phyloP scores from a whole-genome alignment of 2,888 invertebrate species.

The Poecilus cupreus region DNA sequence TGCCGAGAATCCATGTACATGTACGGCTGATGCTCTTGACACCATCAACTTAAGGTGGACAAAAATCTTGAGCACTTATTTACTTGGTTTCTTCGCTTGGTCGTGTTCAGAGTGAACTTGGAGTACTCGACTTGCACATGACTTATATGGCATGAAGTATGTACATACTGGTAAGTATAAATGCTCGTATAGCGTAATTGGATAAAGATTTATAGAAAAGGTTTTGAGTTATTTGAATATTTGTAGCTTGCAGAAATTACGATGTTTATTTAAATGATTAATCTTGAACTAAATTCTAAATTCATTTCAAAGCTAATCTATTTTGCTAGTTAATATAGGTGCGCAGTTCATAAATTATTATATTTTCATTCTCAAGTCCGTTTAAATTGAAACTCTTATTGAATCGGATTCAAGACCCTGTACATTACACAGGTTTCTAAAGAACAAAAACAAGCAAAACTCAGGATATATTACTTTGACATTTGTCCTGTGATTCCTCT shows the following conservation, averaged over 20 bases:
- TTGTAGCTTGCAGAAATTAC: background rate
- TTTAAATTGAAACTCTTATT: background rate
- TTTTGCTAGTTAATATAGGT: background rate
- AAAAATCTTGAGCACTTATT: constrained; percentile 15
- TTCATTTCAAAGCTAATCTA: background rate
- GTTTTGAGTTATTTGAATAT: constrained; percentile 41
- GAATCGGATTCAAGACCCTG: too few relatives aligned
- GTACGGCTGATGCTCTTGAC: constrained; percentile 10
- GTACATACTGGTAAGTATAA: background rate
- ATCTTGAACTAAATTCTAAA: constrained; percentile 26
- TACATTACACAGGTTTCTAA: too few relatives aligned
- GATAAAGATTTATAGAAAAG: constrained; percentile 39
- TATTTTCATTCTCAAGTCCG: background rate
- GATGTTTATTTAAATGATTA: constrained; percentile 37
- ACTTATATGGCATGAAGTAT: constrained; percentile 9
- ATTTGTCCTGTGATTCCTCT: too few relatives aligned
- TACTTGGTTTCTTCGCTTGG: background rate
- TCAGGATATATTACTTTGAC: too few relatives aligned
- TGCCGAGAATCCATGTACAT: background rate
- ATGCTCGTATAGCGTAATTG: background rate
- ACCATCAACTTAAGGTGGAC: background rate
- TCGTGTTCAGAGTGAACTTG: constrained; percentile 5
- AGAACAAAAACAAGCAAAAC: too few relatives aligned
- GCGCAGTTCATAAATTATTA: background rate
- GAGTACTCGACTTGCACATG: background rate